phyloP scores from a whole-genome alignment of 2,797 vertebrate genomes.

The Enteromius anoplus region DNA sequence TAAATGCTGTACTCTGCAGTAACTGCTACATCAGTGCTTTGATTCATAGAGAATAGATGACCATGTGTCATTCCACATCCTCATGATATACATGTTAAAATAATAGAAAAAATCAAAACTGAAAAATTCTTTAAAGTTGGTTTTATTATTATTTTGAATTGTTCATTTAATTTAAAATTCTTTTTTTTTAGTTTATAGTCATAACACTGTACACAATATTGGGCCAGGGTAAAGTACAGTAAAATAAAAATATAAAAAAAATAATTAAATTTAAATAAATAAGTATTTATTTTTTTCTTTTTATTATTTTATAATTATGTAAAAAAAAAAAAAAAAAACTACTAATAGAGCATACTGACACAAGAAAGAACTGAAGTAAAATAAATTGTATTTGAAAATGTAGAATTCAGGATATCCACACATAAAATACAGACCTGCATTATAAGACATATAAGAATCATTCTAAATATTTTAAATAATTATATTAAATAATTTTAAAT shows the following conservation, averaged over 20 bases:
- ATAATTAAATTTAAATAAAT: no score
- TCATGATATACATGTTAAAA: neutral
- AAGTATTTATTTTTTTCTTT: neutral
- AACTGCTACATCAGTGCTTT: slow-evolving; percentile 9
- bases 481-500: neutral
- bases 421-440: neutral
- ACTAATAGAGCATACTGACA: neutral
- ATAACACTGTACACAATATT: neutral
- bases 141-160: neutral
- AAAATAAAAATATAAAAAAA: neutral
- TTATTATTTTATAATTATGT: neutral
- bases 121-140: neutral
- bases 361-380: neutral
- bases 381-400: neutral
- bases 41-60: neutral
- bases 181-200: neutral
- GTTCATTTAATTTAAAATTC: neutral
- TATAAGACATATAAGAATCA: neutral
- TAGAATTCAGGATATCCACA: neutral
- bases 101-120: neutral
- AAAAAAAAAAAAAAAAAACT: neutral
- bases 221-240: neutral
- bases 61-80: slow-evolving; percentile 1
- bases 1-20: slow-evolving; percentile 9
- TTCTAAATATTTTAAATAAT: neutral